Conservation (phyloP, 1,140 invertebrate genomes). For the Ephestia elutella region DNA sequence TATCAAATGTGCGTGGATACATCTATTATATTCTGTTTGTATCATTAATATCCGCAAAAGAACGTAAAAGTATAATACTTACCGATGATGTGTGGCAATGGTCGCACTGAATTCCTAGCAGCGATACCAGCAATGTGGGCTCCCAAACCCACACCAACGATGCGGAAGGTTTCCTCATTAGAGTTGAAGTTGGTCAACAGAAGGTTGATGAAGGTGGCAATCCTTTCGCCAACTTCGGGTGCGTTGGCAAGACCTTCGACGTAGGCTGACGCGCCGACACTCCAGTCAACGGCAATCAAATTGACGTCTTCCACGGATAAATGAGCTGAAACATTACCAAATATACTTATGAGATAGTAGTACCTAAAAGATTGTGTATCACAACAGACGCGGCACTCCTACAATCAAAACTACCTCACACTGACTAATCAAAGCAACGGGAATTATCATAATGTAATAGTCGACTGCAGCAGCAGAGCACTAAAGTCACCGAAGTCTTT, state of each 20-base stretch:
- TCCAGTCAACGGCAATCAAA: slow-evolving; percentile 58
- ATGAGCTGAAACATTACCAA: slow-evolving; percentile 4
- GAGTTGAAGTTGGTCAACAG: slow-evolving; percentile 41
- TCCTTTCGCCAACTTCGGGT: slow-evolving; percentile 35
- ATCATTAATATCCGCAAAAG: too few species aligned
- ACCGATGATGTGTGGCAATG: slow-evolving; percentile 52
- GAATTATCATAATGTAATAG: too few species aligned
- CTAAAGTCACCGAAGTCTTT: too few species aligned
- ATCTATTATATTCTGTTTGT: too few species aligned
- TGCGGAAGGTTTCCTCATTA: slow-evolving; percentile 28
- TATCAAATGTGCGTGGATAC: too few species aligned
- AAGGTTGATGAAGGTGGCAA: slow-evolving; percentile 50
- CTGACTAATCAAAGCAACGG: too few species aligned
- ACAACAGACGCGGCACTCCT: too few species aligned
- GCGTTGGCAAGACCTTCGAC: slow-evolving; percentile 40
- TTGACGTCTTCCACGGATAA: slow-evolving; percentile 42
- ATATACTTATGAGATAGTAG: neutral
- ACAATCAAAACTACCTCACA: too few species aligned
- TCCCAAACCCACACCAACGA: slow-evolving; percentile 57
- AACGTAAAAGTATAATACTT: slow-evolving; percentile 17
- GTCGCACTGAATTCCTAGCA: slow-evolving; percentile 30
- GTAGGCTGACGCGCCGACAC: slow-evolving; percentile 35
- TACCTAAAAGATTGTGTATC: too few species aligned
- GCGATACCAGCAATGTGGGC: slow-evolving; percentile 57
- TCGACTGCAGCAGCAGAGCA: too few species aligned